Percentiles rank a stretch among this genome's conserved stretches.
These are phyloP conservation scores for Xerus rutilus DNA, from an alignment of 2,797 vertebrate genomes.

Conservation along the genomic window DNA sequence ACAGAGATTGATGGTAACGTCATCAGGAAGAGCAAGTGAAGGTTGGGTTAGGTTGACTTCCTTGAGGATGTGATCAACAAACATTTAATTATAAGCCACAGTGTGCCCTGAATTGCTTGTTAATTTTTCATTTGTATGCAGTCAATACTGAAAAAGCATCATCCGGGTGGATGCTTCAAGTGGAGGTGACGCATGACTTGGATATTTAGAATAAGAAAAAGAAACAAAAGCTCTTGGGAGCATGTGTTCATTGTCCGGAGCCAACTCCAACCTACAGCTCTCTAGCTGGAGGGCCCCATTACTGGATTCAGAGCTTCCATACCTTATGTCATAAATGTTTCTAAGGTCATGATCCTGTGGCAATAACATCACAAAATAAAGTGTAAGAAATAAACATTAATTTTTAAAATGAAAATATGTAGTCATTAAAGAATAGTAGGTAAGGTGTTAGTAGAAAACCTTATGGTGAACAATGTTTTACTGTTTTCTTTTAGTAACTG, in stretches of 20 bases:
- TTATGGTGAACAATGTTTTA: neutral
- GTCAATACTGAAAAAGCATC: neutral
- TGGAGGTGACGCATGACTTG: neutral
- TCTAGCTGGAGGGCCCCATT: neutral
- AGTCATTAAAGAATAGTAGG: neutral
- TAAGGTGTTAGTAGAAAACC: neutral
- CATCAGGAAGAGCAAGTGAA: neutral
- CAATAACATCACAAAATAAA: neutral
- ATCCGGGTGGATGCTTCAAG: neutral
- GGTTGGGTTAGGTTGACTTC: neutral
- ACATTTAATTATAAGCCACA: neutral
- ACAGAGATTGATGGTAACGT: neutral
- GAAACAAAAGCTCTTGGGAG: neutral
- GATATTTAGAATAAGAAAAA: neutral
- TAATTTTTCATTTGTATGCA: constrained; percentile 9
- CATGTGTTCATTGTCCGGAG: accelerated
- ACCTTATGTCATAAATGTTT: neutral
- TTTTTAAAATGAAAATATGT: neutral
- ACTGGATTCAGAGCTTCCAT: neutral
- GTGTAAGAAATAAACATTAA: neutral
- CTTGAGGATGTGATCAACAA: neutral
- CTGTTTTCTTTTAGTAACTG: neutral
- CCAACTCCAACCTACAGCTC: neutral
- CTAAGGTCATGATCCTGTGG: neutral
- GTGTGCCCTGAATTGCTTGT: neutral